Evolutionary conservation across 1,140 invertebrate genomes (phyloP).

Genomic region (Ptiloglossa arizonensis): DNA sequence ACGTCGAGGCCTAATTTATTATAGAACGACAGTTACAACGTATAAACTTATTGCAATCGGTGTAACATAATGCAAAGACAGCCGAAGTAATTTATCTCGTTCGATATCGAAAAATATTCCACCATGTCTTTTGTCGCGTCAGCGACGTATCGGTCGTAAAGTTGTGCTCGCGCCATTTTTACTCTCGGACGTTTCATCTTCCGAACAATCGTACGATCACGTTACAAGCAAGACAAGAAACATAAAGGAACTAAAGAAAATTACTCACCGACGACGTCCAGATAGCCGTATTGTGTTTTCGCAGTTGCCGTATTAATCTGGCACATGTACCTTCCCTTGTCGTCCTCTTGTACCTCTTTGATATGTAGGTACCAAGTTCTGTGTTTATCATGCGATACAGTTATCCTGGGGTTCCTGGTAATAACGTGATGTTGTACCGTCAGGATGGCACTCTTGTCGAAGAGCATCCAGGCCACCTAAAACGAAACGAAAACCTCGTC

Average conservation of each 20-base stretch:
- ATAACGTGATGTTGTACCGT: conserved; percentile 96
- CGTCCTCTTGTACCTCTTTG: conserved; percentile 93
- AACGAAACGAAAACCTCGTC: conserved; percentile 69
- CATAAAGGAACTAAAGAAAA: background rate
- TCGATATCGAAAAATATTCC: background rate
- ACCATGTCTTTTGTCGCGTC: background rate
- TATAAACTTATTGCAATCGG: no score
- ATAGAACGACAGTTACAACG: no score
- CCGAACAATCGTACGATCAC: background rate
- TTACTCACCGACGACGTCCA: conserved; percentile 95
- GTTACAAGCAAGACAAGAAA: background rate
- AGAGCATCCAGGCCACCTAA: conserved; percentile 97
- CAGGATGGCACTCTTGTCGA: conserved; percentile 95
- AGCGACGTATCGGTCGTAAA: background rate
- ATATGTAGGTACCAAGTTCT: conserved; percentile 96
- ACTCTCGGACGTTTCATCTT: background rate
- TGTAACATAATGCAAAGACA: no score
- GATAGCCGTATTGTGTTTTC: conserved; percentile 95
- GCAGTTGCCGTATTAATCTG: conserved; percentile 97
- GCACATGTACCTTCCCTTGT: conserved; percentile 96
- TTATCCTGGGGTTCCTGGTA: conserved; percentile 94
- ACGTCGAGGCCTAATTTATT: no score
- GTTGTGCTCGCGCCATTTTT: background rate
- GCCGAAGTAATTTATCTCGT: background rate
- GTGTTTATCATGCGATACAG: conserved; percentile 93